Conservation (phyloP, 2,888 invertebrate species). For the Oegoconia quadripuncta region DNA sequence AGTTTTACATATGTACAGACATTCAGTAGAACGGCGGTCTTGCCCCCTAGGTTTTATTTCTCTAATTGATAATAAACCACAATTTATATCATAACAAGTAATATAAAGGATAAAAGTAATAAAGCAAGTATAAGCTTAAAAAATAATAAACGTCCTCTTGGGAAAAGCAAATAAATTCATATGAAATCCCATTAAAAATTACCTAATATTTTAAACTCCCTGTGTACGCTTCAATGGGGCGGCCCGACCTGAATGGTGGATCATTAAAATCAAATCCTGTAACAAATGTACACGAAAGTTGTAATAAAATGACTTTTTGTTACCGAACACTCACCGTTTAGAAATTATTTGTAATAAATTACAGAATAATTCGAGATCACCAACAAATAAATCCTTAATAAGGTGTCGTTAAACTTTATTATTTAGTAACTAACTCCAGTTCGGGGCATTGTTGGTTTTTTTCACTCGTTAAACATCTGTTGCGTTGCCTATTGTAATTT, state of each 20-base stretch:
- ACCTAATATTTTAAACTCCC: slow-evolving; percentile 48
- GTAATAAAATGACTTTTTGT: slow-evolving; percentile 43
- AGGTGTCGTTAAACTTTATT: slow-evolving; percentile 70
- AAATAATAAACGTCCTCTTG: slow-evolving; percentile 12
- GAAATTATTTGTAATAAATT: slow-evolving; percentile 77
- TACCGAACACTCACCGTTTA: slow-evolving; percentile 34
- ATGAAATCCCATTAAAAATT: slow-evolving; percentile 54
- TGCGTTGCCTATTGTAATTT: slow-evolving; percentile 26
- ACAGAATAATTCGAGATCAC: slow-evolving; percentile 60
- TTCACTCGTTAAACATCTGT: slow-evolving; percentile 63
- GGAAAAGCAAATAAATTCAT: slow-evolving; percentile 43
- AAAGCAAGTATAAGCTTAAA: slow-evolving; percentile 4
- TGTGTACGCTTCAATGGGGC: slow-evolving; percentile 3
- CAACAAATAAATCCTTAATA: slow-evolving; percentile 77
- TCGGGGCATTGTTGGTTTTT: slow-evolving; percentile 62
- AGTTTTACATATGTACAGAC: no score
- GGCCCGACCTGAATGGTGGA: slow-evolving; percentile 19
- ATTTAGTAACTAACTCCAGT: slow-evolving; percentile 70
- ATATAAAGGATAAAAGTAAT: neutral
- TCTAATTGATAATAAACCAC: no score
- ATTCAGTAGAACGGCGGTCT: no score
- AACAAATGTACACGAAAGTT: slow-evolving; percentile 46
- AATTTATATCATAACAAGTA: no score
- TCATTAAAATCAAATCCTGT: slow-evolving; percentile 69
- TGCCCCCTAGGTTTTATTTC: no score